Conservation (phyloP, 2,797 vertebrate genomes). For the Lemur catta region DNA sequence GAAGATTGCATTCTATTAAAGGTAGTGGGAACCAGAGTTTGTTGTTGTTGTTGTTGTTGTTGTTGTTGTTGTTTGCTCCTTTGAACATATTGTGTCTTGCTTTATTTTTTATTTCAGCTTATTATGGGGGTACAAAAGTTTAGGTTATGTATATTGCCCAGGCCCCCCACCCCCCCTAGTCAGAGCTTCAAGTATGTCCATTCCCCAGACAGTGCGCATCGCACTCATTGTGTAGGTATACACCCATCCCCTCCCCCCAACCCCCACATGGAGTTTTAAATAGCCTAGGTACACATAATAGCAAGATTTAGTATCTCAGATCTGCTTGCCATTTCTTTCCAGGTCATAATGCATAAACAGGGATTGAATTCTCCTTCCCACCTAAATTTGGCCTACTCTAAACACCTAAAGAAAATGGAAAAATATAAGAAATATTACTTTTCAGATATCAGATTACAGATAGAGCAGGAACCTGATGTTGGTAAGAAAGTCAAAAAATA, state of each 20-base stretch:
- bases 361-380: neutral
- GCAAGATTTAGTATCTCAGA: neutral
- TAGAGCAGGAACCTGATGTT: neutral
- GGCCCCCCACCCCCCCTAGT: too few relatives aligned
- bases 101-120: too few relatives aligned
- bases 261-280: neutral
- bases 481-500: neutral
- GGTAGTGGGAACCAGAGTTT: neutral
- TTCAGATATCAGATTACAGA: neutral
- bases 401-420: neutral
- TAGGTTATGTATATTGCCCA: too few relatives aligned
- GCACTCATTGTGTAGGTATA: too few relatives aligned
- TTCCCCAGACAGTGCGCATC: too few relatives aligned
- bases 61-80: too few relatives aligned
- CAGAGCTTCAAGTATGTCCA: too few relatives aligned
- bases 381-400: neutral
- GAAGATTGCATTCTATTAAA: neutral
- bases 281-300: neutral
- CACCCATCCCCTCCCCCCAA: too few relatives aligned
- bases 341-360: neutral
- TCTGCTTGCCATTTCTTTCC: neutral
- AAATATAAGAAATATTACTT: neutral
- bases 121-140: too few relatives aligned
- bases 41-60: too few relatives aligned
- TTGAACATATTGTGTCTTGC: too few relatives aligned